These are phyloP conservation scores for Cercopithecus diana DNA, from an alignment of 2,797 vertebrate species.

Conservation along the genomic window DNA sequence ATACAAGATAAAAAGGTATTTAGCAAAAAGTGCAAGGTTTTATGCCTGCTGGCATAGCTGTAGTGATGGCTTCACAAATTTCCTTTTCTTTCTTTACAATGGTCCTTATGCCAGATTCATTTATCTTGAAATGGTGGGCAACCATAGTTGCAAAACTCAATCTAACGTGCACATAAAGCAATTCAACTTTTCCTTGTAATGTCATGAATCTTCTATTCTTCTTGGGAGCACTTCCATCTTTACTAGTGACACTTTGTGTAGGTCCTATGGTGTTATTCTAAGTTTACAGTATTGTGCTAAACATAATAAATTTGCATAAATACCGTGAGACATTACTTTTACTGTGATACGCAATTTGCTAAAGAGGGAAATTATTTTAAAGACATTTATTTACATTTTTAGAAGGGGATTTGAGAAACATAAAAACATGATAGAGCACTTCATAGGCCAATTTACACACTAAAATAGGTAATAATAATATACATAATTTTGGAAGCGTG, in stretches of 20 bases:
- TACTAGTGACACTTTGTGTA: background rate
- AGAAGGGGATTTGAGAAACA: background rate
- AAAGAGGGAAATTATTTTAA: background rate
- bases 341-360: background rate
- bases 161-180: background rate
- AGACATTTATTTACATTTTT: background rate
- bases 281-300: background rate
- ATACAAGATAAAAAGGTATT: background rate
- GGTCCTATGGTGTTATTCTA: background rate
- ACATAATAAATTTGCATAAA: background rate
- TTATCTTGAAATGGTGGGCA: background rate
- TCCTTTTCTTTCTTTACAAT: background rate
- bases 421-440: background rate
- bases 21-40: background rate
- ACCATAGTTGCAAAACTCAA: background rate
- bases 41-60: background rate
- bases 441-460: background rate
- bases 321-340: background rate
- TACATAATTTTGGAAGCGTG: background rate
- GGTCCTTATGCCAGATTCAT: background rate
- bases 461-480: background rate
- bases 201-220: background rate
- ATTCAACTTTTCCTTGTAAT: background rate
- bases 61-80: background rate
- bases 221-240: background rate